Base-by-base conservation (phyloP, 2,888 invertebrate genomes). In the Cryptocephalus primarius region DNA sequence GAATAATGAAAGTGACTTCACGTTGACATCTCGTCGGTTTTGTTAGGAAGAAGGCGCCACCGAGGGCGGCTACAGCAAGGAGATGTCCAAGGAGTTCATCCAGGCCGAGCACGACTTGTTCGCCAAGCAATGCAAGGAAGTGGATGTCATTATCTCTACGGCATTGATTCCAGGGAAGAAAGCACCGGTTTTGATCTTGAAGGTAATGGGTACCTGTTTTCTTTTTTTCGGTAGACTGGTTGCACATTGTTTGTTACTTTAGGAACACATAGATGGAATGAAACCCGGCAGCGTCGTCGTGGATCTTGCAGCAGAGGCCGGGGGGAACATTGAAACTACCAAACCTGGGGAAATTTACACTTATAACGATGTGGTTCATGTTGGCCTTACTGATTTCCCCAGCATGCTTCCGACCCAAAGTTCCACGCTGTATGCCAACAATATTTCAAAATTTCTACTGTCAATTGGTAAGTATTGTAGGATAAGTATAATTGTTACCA, bases 221-320 rank as follows among this genome's bases (percentile, higher is more conserved):
- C n/a, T n/a, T 9, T 11, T 47, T 33, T 33, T 32, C 9, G 31
- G 12, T 33, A 22, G 8, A 40, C 9, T 31, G 22, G 6, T 31
- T 42, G 4, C 8, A 31, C 22, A 4, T 2, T 31, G 4, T 42
- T 42, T 48, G 55, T 43, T 50, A 84, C 45, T 57, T 40, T 50
- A 85, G 84, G 82, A 82, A 65, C 87, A 88, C 65, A 75, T 88
- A 22, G 78, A 82, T 33, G 74, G 76, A 42, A 90, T 90, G 89
- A 85, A 86, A 58, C 88, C 89, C 0, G 91, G 92, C 32, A 89
- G 88, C 55, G 90, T 92, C 31, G 79, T 92, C 38, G 91, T 92
- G 1, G 92, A 93, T 69, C 70, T 92, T 59, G 92, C 92, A 0
- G 85, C 91, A 0, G 91, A 92, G 71, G 81, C 86, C 60, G 92